Evolutionary conservation across 2,888 invertebrate species (phyloP).

Genomic region (Coenonympha glycerion): DNA sequence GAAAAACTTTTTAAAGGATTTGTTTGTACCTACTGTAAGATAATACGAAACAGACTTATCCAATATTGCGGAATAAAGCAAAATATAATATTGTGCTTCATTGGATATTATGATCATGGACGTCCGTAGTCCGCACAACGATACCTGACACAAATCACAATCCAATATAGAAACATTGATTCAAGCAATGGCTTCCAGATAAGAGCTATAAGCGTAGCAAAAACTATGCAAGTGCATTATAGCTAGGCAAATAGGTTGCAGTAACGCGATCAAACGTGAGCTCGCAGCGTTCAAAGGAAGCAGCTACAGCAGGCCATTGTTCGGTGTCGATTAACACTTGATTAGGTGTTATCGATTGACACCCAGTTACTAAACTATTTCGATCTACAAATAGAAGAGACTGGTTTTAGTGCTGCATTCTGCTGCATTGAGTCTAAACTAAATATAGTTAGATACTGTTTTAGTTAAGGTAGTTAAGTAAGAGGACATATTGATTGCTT

Average conservation of each 20-base stretch:
- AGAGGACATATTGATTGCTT: too few species aligned
- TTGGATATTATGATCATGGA: too few species aligned
- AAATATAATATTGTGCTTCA: too few species aligned
- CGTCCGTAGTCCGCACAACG: too few species aligned
- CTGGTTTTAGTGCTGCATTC: neutral
- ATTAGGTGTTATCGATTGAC: conserved; percentile 18
- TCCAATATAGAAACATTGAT: too few species aligned
- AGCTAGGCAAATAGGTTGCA: conserved; percentile 2
- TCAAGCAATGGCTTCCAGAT: neutral
- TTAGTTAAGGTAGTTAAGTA: too few species aligned
- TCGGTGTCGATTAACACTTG: conserved; percentile 20
- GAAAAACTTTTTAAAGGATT: too few species aligned
- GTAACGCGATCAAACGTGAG: conserved; percentile 3
- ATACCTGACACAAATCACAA: too few species aligned
- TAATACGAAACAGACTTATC: too few species aligned
- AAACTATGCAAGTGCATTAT: neutral
- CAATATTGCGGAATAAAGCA: too few species aligned
- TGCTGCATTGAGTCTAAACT: neutral
- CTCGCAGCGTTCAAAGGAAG: conserved; percentile 15
- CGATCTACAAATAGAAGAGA: neutral
- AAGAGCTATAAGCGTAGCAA: neutral
- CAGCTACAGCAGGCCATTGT: conserved; percentile 17
- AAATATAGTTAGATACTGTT: too few species aligned
- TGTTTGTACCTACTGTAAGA: too few species aligned
- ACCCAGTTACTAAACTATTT: conserved; percentile 4